phyloP scores from a whole-genome alignment of 1,140 invertebrate species.

The Leptonema lineaticorne region DNA sequence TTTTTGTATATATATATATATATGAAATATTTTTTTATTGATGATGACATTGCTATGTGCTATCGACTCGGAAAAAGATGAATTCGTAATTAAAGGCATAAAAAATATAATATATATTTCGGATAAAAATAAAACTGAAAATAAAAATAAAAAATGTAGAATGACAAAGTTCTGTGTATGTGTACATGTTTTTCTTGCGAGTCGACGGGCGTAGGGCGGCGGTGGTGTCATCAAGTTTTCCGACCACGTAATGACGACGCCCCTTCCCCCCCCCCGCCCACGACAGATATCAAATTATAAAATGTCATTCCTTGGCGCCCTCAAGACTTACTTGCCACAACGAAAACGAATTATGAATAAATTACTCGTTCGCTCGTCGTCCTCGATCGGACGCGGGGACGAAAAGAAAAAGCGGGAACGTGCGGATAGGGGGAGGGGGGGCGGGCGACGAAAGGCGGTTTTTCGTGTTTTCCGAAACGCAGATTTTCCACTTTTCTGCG shows the following conservation, averaged over 20 bases:
- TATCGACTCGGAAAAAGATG: too few relatives aligned
- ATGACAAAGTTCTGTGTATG: too few relatives aligned
- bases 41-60: not conserved
- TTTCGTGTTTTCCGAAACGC: slow-evolving; percentile 31
- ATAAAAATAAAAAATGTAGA: too few relatives aligned
- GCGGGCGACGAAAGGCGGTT: slow-evolving; percentile 15
- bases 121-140: too few relatives aligned
- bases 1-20: too few relatives aligned
- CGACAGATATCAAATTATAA: slow-evolving; percentile 43
- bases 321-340: slow-evolving; percentile 7
- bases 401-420: too few relatives aligned
- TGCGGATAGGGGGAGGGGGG: too few relatives aligned
- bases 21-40: too few relatives aligned
- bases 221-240: slow-evolving; percentile 35
- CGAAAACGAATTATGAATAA: slow-evolving; percentile 40
- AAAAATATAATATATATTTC: too few relatives aligned
- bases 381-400: too few relatives aligned
- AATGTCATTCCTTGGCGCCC: slow-evolving; percentile 30
- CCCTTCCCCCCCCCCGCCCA: not conserved
- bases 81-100: too few relatives aligned
- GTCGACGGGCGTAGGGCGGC: too few relatives aligned
- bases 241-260: slow-evolving; percentile 36
- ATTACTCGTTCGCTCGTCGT: slow-evolving; percentile 25
- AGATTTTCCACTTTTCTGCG: not conserved
- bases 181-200: not conserved